These are phyloP conservation scores for Vimba vimba DNA, from an alignment of 2,113 vertebrate species.

Conservation along the genomic window DNA sequence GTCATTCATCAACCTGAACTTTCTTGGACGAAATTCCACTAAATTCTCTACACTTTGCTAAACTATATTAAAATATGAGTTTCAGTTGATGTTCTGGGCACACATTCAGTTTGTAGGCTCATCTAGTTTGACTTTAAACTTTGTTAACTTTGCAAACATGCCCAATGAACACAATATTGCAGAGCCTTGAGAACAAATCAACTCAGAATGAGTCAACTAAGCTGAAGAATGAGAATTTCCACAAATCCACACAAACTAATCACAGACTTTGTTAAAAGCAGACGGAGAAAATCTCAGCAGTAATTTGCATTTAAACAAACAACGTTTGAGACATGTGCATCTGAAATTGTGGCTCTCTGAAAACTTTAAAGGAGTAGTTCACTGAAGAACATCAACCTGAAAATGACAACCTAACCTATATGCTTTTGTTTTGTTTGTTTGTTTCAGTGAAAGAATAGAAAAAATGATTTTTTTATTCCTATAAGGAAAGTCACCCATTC, in stretches of 20 bases:
- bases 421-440: background rate
- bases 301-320: background rate
- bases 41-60: background rate
- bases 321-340: background rate
- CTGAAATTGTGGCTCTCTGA: background rate
- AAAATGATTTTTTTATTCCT: background rate
- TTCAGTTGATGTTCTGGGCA: background rate
- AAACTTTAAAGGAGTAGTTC: background rate
- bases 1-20: slow-evolving; percentile 1
- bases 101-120: background rate
- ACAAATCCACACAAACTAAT: background rate
- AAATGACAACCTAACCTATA: background rate
- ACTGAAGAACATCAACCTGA: background rate
- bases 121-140: background rate
- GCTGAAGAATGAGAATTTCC: background rate
- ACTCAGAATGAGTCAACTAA: background rate
- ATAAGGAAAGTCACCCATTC: too few species aligned
- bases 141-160: background rate
- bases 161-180: background rate
- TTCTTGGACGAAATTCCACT: background rate
- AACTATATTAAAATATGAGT: background rate
- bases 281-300: background rate
- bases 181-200: background rate
- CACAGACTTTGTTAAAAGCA: background rate
- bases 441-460: background rate